Percentiles rank a stretch among this genome's conserved stretches.
Conservation (phyloP, 2,888 invertebrate species). For the Camptogramma bilineatum region DNA sequence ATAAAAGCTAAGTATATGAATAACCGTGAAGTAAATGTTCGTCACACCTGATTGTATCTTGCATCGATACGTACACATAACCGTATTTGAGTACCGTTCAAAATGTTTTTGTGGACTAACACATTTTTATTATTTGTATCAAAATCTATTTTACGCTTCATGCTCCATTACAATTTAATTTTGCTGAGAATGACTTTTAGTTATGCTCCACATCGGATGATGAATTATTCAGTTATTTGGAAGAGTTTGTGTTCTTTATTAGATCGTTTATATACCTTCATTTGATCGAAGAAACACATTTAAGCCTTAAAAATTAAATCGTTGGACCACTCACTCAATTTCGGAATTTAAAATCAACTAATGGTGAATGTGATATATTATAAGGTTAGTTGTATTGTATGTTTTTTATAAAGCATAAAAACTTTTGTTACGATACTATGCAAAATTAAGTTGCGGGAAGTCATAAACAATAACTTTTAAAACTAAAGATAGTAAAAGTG, state of each 20-base stretch:
- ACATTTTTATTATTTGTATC: conserved; percentile 42
- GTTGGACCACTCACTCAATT: too few relatives aligned
- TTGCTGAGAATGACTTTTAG: conserved; percentile 40
- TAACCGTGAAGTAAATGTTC: conserved; percentile 26
- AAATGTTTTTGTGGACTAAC: conserved; percentile 37
- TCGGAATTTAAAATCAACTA: too few relatives aligned
- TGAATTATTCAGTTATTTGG: conserved; percentile 5
- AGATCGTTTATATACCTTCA: background rate
- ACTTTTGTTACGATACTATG: too few relatives aligned
- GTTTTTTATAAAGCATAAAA: too few relatives aligned
- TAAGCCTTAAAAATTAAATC: background rate
- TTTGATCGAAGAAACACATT: background rate
- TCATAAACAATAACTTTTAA: background rate
- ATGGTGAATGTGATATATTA: too few relatives aligned
- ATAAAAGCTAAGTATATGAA: background rate
- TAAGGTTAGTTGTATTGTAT: too few relatives aligned
- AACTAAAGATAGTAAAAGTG: background rate
- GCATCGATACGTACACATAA: conserved; percentile 26
- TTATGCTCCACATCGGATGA: conserved; percentile 33
- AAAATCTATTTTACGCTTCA: conserved; percentile 48
- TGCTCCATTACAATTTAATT: conserved; percentile 42
- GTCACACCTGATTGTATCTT: conserved; percentile 25
- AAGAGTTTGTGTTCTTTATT: background rate
- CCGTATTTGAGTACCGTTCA: conserved; percentile 37
- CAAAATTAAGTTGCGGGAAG: background rate